Evolutionary conservation across 2,888 invertebrate genomes (phyloP), one percentile per base, ranked within the genome.

Genomic region (Ophioninae sp.): DNA sequence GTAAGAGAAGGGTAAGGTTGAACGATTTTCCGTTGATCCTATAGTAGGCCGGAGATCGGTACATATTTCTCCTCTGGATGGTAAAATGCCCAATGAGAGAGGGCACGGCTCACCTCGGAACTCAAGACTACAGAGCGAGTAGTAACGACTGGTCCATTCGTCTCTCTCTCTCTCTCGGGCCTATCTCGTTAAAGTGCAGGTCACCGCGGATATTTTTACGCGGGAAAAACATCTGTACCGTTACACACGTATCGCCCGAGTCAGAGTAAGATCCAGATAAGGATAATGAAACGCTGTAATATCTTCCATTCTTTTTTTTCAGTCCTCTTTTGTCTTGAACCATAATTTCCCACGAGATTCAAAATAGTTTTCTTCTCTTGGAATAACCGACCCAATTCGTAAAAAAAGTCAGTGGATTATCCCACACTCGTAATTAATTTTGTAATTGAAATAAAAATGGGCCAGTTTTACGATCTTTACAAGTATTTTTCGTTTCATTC

Each of bases 211-310:
- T n/a, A 73, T 67, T 79, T 79, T 71, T 79, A 64, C 59, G 71
- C 82, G 81, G 76, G 81, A 78, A 82, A 86, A 88, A 87, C 87
- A 85, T 37, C 81, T 88, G 88, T 90, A 90, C 90, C 90, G 90
- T 90, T 90, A 90, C 82, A 82, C 79, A 67, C 74, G 64, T 63
- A 64, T 69, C 72, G 72, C 74, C 10, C 37, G 79, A 82, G 68
- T 72, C 78, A 72, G 22, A 9, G 77, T 74, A 61, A 72, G 82
- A 76, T 76, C 61, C 69, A 37, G 80, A 61, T 78, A 79, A 77
- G 58, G 71, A 78, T 72, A 82, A 80, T 68, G 75, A 74, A 77
- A 79, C 72, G 23, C 59, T 77, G 37, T 64, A 71, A 65, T 71
- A 71, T 78, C 59, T 17, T 67, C 30, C 41, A 59, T 65, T 79